A percentile compares a stretch with the other conserved stretches of the same genome.
Conservation (phyloP, 2,113 vertebrate genomes). For the Galbula dea region DNA sequence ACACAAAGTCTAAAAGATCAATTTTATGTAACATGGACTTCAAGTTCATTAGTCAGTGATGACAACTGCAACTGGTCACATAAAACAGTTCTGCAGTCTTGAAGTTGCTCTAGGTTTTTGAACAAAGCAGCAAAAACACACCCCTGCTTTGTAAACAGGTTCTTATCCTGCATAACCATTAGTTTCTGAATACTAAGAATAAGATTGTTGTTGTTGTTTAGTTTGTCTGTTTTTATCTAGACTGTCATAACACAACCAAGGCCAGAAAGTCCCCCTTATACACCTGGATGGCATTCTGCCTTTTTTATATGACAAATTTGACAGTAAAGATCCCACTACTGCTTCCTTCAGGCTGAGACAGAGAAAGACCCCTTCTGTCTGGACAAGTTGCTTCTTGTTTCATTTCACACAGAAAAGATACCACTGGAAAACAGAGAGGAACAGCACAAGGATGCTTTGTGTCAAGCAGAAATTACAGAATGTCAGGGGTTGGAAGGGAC, state of each 20-base stretch:
- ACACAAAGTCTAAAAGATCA: not conserved
- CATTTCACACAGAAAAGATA: not conserved
- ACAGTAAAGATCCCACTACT: not conserved
- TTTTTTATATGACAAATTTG: not conserved
- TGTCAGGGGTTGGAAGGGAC: too few relatives aligned
- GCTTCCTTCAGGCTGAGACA: not conserved
- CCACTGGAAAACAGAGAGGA: not conserved
- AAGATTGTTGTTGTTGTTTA: not conserved
- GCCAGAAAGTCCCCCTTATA: not conserved
- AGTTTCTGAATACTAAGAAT: not conserved
- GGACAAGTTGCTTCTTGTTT: not conserved
- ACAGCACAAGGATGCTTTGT: not conserved
- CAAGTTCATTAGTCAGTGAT: not conserved
- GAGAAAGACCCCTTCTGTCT: not conserved
- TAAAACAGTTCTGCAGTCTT: not conserved
- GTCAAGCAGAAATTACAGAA: not conserved
- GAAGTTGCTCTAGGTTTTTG: not conserved
- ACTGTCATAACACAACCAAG: not conserved
- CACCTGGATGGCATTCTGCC: not conserved
- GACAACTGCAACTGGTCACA: not conserved
- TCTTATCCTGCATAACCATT: not conserved
- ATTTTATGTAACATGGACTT: not conserved
- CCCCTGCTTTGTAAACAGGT: not conserved
- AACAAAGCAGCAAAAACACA: not conserved
- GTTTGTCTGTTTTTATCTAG: not conserved